Base-by-base conservation (phyloP, 2,113 vertebrate genomes). In the Alosa alosa region DNA sequence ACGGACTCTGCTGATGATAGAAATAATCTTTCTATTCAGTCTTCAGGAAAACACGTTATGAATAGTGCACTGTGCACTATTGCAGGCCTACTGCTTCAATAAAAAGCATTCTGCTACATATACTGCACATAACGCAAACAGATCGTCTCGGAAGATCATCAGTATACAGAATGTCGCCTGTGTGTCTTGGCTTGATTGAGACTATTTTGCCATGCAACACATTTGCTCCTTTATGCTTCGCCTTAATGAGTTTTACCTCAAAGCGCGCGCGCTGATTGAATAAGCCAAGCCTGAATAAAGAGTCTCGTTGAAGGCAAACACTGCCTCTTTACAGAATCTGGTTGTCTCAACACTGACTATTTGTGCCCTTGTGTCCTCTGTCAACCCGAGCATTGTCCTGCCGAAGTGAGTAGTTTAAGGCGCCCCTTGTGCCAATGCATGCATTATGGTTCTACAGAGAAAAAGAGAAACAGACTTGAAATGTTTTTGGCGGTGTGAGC, bases 201-300 rank as follows among this genome's bases (percentile, higher is more conserved):
- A 78, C 72, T 78, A 31, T 41, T 78, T 78, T 39, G 11, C 72
- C 25, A 36, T 78, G 72, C 11, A 78, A 78, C 31, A 78, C 72
- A 78, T 64, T 64, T 36, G 36, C 36, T 31, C 10, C 72, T 78
- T 78, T 31, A 78, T 78, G 25, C 72, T 72, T 72, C 64, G 25
- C n/a, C n/a, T n/a, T 72, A 72, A 72, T 72, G 64, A 72, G 64
- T 72, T 72, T 72, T 72, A 72, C 64, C 64, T 72, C 64, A 72
- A 72, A 72, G 64, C 64, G 64, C 25, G 9, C 1, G 64, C 64
- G 0, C n/a, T 78, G 9, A 78, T 78, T 78, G 72, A 78, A 78
- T 78, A 78, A 78, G 72, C 72, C 11, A 3, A 39, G 36, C 72
- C 36, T 39, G 25, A 39, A 39, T 11, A 39, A 78, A 39, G 36